A percentile compares a stretch with the other conserved stretches of the same genome.
These are phyloP conservation scores for Philereme vetulata DNA, from an alignment of 2,888 invertebrate genomes.

Conservation along the genomic window DNA sequence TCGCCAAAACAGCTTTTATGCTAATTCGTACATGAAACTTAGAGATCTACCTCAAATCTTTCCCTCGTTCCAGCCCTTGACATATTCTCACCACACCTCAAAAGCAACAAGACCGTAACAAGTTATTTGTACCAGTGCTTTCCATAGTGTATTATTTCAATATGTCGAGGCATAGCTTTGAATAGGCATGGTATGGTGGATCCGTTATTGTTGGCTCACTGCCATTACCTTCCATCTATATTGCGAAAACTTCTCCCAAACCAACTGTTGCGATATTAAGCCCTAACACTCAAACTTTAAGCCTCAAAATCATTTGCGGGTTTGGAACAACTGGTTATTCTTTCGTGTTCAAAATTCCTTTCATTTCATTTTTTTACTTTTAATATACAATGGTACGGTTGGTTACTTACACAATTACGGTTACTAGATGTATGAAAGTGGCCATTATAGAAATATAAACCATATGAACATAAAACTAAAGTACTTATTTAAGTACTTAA, in stretches of 20 bases:
- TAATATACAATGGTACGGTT: slow-evolving; percentile 23
- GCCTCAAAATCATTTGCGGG: slow-evolving; percentile 40
- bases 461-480: slow-evolving; percentile 12
- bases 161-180: slow-evolving; percentile 53
- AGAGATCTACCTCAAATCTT: too few relatives aligned
- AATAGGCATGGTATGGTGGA: slow-evolving; percentile 46
- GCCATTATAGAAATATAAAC: too few relatives aligned
- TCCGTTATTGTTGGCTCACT: slow-evolving; percentile 62
- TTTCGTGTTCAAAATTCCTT: slow-evolving; percentile 33
- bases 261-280: slow-evolving; percentile 53
- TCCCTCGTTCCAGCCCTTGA: too few relatives aligned
- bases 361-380: slow-evolving; percentile 39
- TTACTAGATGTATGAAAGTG: too few relatives aligned
- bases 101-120: too few relatives aligned
- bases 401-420: slow-evolving; percentile 1
- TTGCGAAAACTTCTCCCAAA: slow-evolving; percentile 64
- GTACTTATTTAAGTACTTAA: slow-evolving; percentile 13
- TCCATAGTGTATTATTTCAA: slow-evolving; percentile 22
- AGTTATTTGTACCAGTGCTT: too few relatives aligned
- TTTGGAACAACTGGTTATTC: slow-evolving; percentile 31
- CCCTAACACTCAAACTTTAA: slow-evolving; percentile 49
- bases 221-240: slow-evolving; percentile 65
- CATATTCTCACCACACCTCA: too few relatives aligned
- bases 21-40: too few relatives aligned
- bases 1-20: too few relatives aligned